Evolutionary conservation across 2,113 vertebrate species (phyloP).

Genomic region (Danio rerio): GRCz12tu NC_133181.1:5594001-5594500

Average conservation of each 20-base stretch:
- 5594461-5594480: conserved; percentile 96
- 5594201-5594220: conserved; percentile 97
- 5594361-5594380: conserved; percentile 98
- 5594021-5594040: conserved; percentile 93
- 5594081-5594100: conserved; percentile 96
- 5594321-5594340: conserved; percentile 99
- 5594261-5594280: conserved; percentile 96
- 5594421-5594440: conserved; percentile 99
- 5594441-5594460: conserved; percentile 98
- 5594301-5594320: conserved; percentile 97
- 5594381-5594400: conserved; percentile 98
- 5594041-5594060: conserved; percentile 95
- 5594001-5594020: conserved; percentile 94
- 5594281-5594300: conserved; percentile 98
- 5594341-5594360: conserved; percentile 97
- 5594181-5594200: conserved; percentile 93
- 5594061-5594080: conserved; percentile 95
- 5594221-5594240: conserved; percentile 95
- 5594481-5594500: conserved; percentile 97
- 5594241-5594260: conserved; percentile 93
- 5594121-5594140: conserved; percentile 91
- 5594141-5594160: conserved; percentile 96
- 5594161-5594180: conserved; percentile 94
- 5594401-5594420: conserved; percentile 98
- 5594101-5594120: conserved; percentile 96